phyloP scores from a whole-genome alignment of 1,140 invertebrate genomes.

The Sinella curviseta region DNA sequence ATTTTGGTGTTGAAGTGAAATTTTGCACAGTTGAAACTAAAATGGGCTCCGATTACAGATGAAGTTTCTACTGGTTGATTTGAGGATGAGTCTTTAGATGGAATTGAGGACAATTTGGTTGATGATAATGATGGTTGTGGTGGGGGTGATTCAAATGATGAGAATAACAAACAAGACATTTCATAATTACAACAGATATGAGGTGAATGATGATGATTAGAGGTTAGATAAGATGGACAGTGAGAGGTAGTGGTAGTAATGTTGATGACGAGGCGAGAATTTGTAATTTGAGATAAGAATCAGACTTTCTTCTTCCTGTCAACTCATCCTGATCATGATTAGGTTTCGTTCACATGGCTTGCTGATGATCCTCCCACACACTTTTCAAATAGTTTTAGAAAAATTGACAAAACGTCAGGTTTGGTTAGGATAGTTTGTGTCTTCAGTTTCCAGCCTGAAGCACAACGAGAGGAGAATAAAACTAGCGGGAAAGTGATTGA shows the following conservation, averaged over 20 bases:
- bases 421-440: not conserved
- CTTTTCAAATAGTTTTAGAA: not conserved
- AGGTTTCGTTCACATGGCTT: not conserved
- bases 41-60: not conserved
- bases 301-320: not conserved
- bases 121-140: not conserved
- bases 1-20: not conserved
- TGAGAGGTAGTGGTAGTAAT: not conserved
- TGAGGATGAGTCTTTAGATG: not conserved
- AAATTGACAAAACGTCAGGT: not conserved
- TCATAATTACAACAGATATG: not conserved
- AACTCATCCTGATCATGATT: not conserved
- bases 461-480: not conserved
- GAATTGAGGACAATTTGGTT: not conserved
- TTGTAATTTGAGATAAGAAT: not conserved
- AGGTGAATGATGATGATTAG: not conserved
- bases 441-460: slow-evolving; percentile 10
- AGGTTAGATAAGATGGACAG: not conserved
- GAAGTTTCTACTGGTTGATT: not conserved
- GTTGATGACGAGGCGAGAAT: no score
- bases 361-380: not conserved
- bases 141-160: not conserved
- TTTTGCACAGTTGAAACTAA: not conserved
- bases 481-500: not conserved
- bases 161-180: not conserved